Base-by-base conservation (phyloP, 2,888 invertebrate species). In the Philhelius pedissequus region DNA sequence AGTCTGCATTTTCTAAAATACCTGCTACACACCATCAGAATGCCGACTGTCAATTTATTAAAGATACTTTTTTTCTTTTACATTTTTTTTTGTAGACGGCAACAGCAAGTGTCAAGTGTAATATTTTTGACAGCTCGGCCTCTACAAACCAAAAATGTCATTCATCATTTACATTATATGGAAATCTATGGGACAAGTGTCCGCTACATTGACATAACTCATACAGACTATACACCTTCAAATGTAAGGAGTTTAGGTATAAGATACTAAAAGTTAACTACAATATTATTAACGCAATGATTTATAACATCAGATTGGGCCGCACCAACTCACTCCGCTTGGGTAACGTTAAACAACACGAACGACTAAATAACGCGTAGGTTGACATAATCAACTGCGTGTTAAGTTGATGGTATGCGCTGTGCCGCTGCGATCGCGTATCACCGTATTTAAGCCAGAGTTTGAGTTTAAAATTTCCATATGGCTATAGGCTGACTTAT, bases 251-350 rank as follows among this genome's bases (percentile, higher is more conserved):
- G 22, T 11, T n/a, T 40, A 25, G 52, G 62, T 64, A 56, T n/a
- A 9, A 70, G 30, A 45, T 32, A 58, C 18, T 30, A 50, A 58
- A 64, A 27, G 15, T 56, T 64, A 64, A 64, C 56, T 48, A 56
- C 48, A 50, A 78, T 58, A 71, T 71, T 78, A 78, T 79, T 66
- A 73, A 73, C 66, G 40, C 50, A 66, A 69, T 45, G 74, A 74
- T 70, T 81, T 75, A 75, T 68, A 64, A 43, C 66, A 66, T 58
- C 58, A 22, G 9, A 43, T 15, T 20, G 3, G 22, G 38, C 58
- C 13, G 13, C 22, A 40, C 0, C n/a, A 9, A 9, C n/a, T n/a
- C 7, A n/a, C 35, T 1, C 9, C 7, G 22, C 35, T 1, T 5
- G 25, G 22, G 13, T 15, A 69, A 62, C 52, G 27, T 15, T 25